Percentiles rank a stretch among this genome's conserved stretches.
These are phyloP conservation scores for Nomada lathburiana DNA, from an alignment of 2,888 invertebrate species.

Conservation along the genomic window DNA sequence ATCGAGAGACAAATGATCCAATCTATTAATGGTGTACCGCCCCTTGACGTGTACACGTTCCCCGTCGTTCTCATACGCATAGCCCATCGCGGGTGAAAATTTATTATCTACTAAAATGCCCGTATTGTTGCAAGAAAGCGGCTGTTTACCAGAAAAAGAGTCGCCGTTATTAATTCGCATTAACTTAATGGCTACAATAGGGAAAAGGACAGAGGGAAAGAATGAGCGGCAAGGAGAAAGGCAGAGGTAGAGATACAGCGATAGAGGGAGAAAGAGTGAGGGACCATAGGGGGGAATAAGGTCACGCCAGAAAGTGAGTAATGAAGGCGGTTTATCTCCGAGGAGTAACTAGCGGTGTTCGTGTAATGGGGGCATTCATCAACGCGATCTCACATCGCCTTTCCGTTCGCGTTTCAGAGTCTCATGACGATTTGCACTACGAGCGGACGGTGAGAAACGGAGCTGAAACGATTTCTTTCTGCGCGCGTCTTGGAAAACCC, in stretches of 20 bases:
- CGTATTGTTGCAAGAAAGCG: constrained; percentile 69
- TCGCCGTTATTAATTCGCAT: constrained; percentile 80
- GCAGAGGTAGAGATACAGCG: constrained; percentile 13
- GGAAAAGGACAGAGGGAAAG: constrained; percentile 23
- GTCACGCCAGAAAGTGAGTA: constrained; percentile 83
- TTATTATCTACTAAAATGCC: constrained; percentile 71
- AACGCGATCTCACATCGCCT: constrained; percentile 81
- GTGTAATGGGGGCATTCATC: constrained; percentile 84
- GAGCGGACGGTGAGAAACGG: constrained; percentile 73
- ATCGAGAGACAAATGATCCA: constrained; percentile 67
- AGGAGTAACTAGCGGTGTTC: constrained; percentile 83
- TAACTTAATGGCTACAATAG: constrained; percentile 77
- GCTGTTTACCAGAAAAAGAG: constrained; percentile 73
- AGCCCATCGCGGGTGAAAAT: constrained; percentile 56
- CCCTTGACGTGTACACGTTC: constrained; percentile 58
- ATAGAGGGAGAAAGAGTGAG: constrained; percentile 55
- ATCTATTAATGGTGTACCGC: constrained; percentile 64
- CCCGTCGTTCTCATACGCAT: constrained; percentile 55
- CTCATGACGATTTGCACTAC: constrained; percentile 78
- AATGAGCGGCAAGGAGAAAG: constrained; percentile 10
- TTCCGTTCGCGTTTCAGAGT: constrained; percentile 80
- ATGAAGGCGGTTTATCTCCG: constrained; percentile 83
- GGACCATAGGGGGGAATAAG: constrained; percentile 79
- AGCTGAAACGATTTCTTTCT: constrained; percentile 73
- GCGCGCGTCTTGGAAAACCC: constrained; percentile 67